Evolutionary conservation across 2,113 vertebrate species (phyloP), one percentile per base, ranked within the genome.

Genomic region (Clupea harengus): DNA sequence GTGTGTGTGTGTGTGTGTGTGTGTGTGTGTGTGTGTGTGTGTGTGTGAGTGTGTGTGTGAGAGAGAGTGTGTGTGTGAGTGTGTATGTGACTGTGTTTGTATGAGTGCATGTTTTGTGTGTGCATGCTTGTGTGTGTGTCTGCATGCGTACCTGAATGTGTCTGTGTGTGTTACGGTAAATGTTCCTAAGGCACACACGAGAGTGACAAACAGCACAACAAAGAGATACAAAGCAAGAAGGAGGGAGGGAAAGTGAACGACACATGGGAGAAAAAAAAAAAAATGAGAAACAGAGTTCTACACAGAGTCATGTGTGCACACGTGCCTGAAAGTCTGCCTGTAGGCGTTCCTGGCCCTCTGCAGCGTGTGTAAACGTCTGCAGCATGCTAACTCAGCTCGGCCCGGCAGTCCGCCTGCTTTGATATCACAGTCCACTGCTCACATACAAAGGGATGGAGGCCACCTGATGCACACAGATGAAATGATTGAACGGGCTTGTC

Each of bases 401-500:
- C n/a, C 4, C 54, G 28, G 64, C 64, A 72, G 64, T 72, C 64
- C 11, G 25, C 11, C 8, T 60, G n/a, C 64, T 72, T 72, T 72
- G 64, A 72, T 72, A 84, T 46, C 90, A 91, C 54, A 90, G 89
- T 89, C 81, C 17, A 64, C 84, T 89, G 82, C 87, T 86, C n/a
- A 39, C 72, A 84, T 25, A 91, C 88, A 88, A 88, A 88, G 39
- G 86, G 85, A 54, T 82, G 82, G 50, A 84, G 88, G 87, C 75
- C 89, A 90, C 32, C 49, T 44, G 8, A 84, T 88, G 81, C 82
- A 90, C 89, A 83, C 87, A 87, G 72, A 91, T 47, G 47, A 45
- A 83, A 45, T 89, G 90, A 93, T 93, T 88, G 90, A 89, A 90
- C 88, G 84, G 91, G 93, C 93, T 91, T 90, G 90, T 32, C 64